Evolutionary conservation across 2,888 invertebrate genomes (phyloP).

Genomic region (Euclidia mi): DNA sequence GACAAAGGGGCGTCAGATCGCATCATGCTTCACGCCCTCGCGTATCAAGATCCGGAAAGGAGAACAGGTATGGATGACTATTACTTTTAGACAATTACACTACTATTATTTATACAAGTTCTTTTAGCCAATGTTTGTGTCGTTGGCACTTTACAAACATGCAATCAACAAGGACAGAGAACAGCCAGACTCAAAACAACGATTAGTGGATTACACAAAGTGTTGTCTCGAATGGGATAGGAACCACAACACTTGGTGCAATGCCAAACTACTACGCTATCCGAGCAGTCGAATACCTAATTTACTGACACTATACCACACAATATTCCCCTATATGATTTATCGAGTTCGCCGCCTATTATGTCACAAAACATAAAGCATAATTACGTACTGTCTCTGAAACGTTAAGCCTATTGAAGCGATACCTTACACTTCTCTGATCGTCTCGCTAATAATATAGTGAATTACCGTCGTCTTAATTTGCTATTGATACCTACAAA

Average conservation of each 20-base stretch:
- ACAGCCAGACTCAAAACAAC: too few species aligned
- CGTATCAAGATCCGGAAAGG: slow-evolving; percentile 96
- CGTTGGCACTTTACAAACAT: too few species aligned
- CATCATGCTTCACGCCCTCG: slow-evolving; percentile 94
- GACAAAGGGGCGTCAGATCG: slow-evolving; percentile 96
- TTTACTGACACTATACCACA: neutral
- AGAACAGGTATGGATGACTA: slow-evolving; percentile 92
- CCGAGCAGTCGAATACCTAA: too few species aligned
- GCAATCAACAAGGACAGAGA: too few species aligned
- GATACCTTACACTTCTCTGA: slow-evolving; percentile 28
- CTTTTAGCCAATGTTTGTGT: too few species aligned
- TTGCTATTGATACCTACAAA: slow-evolving; percentile 56
- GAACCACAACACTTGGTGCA: too few species aligned
- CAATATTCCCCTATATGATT: slow-evolving; percentile 6
- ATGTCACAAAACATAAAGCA: slow-evolving; percentile 3
- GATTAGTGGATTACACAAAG: too few species aligned
- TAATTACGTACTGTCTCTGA: slow-evolving; percentile 1
- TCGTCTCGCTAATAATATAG: slow-evolving; percentile 43
- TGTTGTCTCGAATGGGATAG: too few species aligned
- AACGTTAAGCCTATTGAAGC: slow-evolving; percentile 7
- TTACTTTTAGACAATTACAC: too few species aligned
- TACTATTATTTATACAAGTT: too few species aligned
- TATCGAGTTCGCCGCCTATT: slow-evolving; percentile 1
- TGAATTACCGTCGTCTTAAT: slow-evolving; percentile 39
- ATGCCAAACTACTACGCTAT: too few species aligned